A percentile compares a stretch with the other conserved stretches of the same genome.
Evolutionary conservation across 1,140 invertebrate species (phyloP).

Genomic region (Samia ricini): DNA sequence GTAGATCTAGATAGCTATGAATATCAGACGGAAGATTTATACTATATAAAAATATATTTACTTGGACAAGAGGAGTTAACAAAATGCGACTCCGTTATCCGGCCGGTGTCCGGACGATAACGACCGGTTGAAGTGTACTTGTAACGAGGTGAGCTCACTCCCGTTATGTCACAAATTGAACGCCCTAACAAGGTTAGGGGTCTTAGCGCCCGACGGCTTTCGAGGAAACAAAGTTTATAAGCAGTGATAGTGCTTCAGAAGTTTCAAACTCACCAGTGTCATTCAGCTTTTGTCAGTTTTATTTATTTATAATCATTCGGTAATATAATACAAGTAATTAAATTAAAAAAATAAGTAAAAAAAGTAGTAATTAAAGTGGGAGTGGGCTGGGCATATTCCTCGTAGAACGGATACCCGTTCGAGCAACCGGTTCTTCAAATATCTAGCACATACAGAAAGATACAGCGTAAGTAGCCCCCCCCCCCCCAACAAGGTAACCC

Average conservation of each 20-base stretch:
- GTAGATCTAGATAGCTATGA: too few relatives aligned
- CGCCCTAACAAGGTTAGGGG: slow-evolving; percentile 10
- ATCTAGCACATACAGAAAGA: too few relatives aligned
- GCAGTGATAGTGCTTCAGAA: not conserved
- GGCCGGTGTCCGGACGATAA: slow-evolving; percentile 10
- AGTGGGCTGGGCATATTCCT: too few relatives aligned
- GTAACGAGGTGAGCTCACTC: slow-evolving; percentile 9
- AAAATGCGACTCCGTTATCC: slow-evolving; percentile 1
- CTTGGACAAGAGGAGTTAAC: not conserved
- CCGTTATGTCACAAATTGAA: slow-evolving; percentile 13
- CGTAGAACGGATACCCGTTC: too few relatives aligned
- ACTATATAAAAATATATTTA: not conserved
- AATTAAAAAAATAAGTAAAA: too few relatives aligned
- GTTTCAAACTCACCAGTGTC: not conserved
- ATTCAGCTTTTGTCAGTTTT: not conserved
- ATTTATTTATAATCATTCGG: not conserved
- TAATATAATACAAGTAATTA: too few relatives aligned
- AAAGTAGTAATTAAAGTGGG: too few relatives aligned
- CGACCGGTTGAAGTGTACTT: slow-evolving; percentile 11
- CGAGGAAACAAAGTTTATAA: not conserved
- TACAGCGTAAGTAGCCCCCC: too few relatives aligned
- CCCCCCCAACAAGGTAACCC: too few relatives aligned
- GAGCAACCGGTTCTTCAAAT: too few relatives aligned
- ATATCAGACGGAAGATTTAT: too few relatives aligned
- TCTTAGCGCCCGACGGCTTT: not conserved